A percentile compares a stretch with the other conserved stretches of the same genome.
Evolutionary conservation across 2,797 vertebrate species (phyloP).

Genomic region (Gobionotothen gibberifrons): DNA sequence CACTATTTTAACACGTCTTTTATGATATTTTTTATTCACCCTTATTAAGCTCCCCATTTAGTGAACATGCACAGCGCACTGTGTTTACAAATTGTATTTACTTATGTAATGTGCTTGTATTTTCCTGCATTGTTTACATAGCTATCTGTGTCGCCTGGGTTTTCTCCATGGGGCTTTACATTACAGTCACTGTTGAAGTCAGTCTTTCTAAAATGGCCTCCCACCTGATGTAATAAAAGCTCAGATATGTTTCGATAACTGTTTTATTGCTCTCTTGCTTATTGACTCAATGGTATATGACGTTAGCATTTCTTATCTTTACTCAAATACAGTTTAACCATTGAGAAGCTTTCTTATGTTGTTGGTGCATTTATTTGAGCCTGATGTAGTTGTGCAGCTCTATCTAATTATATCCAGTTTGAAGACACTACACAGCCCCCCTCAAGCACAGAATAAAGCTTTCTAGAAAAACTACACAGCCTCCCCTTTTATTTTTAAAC

Average conservation of each 20-base stretch:
- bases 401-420: slow-evolving; percentile 12
- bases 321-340: neutral
- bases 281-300: slow-evolving; percentile 14
- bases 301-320: neutral
- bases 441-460: slow-evolving; percentile 49
- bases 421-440: slow-evolving; percentile 21
- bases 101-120: slow-evolving; percentile 51
- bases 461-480: slow-evolving; percentile 39
- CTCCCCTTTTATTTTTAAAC: slow-evolving; percentile 6
- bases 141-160: slow-evolving; percentile 47
- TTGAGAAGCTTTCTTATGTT: neutral
- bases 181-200: slow-evolving; percentile 55
- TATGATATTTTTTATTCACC: slow-evolving; percentile 38
- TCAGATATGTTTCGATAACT: slow-evolving; percentile 48
- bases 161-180: slow-evolving; percentile 51
- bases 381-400: slow-evolving; percentile 14
- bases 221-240: slow-evolving; percentile 65
- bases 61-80: slow-evolving; percentile 42
- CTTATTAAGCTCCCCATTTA: slow-evolving; percentile 53
- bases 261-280: slow-evolving; percentile 26
- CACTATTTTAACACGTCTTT: slow-evolving; percentile 55
- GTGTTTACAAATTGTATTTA: slow-evolving; percentile 67
- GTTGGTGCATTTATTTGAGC: slow-evolving; percentile 25
- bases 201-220: slow-evolving; percentile 53
- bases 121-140: slow-evolving; percentile 65